A percentile compares a stretch with the other conserved stretches of the same genome.
phyloP scores from a whole-genome alignment of 2,888 invertebrate species.

The Spialia ferax region DNA sequence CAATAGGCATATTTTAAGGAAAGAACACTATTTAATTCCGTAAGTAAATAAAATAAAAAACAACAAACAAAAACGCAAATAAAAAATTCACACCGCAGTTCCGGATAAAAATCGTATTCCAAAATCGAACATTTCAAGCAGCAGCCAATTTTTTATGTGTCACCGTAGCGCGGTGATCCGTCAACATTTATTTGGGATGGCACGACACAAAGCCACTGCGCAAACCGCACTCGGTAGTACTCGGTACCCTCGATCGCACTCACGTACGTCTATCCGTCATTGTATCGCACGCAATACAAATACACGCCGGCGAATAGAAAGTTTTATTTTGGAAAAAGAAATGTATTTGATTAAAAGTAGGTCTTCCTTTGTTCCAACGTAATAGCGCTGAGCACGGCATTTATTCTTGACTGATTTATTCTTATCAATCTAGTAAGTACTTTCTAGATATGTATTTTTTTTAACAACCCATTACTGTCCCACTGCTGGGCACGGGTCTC shows the following conservation, averaged over 20 bases:
- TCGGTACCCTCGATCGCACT: background rate
- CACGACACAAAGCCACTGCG: background rate
- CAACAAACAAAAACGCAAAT: too few relatives aligned
- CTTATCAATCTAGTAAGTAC: background rate
- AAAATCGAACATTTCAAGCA: background rate
- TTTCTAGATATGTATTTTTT: too few relatives aligned
- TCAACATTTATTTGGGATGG: conserved; percentile 5
- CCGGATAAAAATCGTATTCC: background rate
- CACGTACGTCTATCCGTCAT: background rate
- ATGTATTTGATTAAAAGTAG: background rate
- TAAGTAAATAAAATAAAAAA: too few relatives aligned
- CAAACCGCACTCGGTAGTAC: background rate
- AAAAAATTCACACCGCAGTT: background rate
- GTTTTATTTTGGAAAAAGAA: background rate
- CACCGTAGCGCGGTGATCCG: background rate
- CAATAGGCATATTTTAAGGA: too few relatives aligned
- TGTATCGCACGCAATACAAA: conserved; percentile 3
- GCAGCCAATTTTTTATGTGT: background rate
- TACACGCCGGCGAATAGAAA: background rate
- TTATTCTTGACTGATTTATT: background rate
- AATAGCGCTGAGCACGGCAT: background rate
- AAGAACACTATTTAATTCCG: too few relatives aligned
- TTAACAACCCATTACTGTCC: background rate
- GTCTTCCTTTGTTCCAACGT: background rate
- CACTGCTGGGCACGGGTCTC: too few relatives aligned